Base-by-base conservation (phyloP, 2,113 vertebrate genomes). In the Apus apus region DNA sequence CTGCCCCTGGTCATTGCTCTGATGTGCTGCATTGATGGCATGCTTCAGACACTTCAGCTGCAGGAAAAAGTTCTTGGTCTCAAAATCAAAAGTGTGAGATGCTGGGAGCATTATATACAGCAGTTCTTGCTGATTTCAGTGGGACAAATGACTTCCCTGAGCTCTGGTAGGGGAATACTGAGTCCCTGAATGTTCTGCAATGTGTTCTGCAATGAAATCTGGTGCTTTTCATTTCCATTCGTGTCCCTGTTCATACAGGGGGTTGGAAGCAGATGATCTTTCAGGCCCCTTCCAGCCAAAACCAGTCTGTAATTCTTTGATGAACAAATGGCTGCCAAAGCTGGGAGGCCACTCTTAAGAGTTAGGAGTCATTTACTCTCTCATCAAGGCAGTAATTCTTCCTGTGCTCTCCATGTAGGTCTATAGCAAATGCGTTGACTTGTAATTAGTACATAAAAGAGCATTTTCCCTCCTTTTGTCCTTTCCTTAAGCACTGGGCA, bases 381-480 rank as follows among this genome's bases (percentile, higher is more conserved):
- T 87, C 90, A 96, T 89, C 93, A 93, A 81, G 83, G 86, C 79
- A 81, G 79, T 86, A 77, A 81, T 78, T 95, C 75, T 81, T 65
- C 57, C 10, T 51, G 61, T 71, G 85, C 46, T 93, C 79, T 75
- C 0, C 0, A 60, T 74, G 72, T 71, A 87, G 40, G 74, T 94
- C 72, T 60, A 50, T 15, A 90, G 40, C 32, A 68, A 87, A 90
- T 46, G 72, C 89, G 36, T 5, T 94, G 81, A 68, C 57, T 40
- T 65, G 83, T 78, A 94, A 92, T 90, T 97, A 89, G 93, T 70
- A 66, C 22, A 50, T 66, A 34, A 58, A 92, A 85, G 67, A 91
- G 14, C 64, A 60, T 48, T 38, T 91, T 67, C 10, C 25, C 48
- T 84, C 30, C 36, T 90, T 85, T 43, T 11, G 1, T 2, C 38